A percentile compares a stretch with the other conserved stretches of the same genome.
Conservation (phyloP, 1,140 invertebrate genomes). For the Aethina tumida region DNA sequence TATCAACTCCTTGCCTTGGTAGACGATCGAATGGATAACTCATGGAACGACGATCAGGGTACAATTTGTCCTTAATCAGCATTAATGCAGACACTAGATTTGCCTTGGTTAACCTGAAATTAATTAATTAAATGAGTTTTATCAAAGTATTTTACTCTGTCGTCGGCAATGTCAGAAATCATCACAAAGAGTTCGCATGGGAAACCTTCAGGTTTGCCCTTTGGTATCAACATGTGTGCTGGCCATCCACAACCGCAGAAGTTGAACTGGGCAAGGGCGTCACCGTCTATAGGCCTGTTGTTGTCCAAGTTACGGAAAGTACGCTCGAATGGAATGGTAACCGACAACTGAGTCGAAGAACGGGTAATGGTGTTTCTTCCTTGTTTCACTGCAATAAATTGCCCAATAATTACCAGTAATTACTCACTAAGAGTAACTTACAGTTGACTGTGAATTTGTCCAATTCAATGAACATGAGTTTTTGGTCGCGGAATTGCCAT, state of each 20-base stretch:
- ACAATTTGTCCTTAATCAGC: constrained; percentile 59
- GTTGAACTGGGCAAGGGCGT: constrained; percentile 51
- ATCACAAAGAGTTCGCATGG: constrained; percentile 67
- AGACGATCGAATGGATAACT: constrained; percentile 67
- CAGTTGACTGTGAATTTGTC: constrained; percentile 59
- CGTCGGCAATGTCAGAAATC: constrained; percentile 64
- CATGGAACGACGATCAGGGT: constrained; percentile 63
- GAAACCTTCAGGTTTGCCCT: constrained; percentile 58
- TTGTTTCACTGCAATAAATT: constrained; percentile 48
- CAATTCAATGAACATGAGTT: constrained; percentile 62
- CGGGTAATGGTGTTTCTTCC: constrained; percentile 53
- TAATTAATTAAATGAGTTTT: too few relatives aligned
- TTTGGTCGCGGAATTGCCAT: constrained; percentile 54
- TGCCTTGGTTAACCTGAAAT: constrained; percentile 28
- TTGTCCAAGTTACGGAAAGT: constrained; percentile 54
- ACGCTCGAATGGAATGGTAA: constrained; percentile 63
- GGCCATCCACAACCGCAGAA: constrained; percentile 86
- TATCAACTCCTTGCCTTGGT: constrained; percentile 40
- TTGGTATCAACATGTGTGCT: constrained; percentile 71
- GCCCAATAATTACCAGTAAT: neutral
- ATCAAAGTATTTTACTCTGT: too few relatives aligned
- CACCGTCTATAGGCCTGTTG: constrained; percentile 42
- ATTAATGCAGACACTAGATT: constrained; percentile 47
- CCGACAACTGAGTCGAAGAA: constrained; percentile 51
- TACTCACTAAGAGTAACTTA: constrained; percentile 29